Conservation (phyloP, 2,113 vertebrate genomes). For the Hemiprocne comata region DNA sequence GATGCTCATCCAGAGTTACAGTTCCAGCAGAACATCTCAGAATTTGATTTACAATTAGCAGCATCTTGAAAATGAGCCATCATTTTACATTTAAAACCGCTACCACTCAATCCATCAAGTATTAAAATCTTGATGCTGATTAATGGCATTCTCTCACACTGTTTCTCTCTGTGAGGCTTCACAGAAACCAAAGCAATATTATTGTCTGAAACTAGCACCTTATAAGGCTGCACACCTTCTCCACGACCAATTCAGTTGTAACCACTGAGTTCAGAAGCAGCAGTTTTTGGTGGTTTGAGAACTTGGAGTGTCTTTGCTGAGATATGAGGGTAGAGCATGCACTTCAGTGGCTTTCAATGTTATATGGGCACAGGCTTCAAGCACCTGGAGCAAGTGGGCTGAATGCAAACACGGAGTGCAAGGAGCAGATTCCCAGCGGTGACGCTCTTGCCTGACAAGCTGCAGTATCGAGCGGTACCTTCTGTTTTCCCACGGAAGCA, state of each 20-base stretch:
- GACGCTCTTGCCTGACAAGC: background rate
- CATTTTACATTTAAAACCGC: conserved; percentile 51
- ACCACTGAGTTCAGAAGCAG: background rate
- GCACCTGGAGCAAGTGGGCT: background rate
- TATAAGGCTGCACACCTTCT: background rate
- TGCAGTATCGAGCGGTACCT: accelerated
- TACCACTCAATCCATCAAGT: conserved; percentile 52
- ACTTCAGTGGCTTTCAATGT: background rate
- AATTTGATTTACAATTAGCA: conserved; percentile 66
- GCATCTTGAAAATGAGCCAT: conserved; percentile 55
- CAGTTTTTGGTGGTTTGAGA: background rate
- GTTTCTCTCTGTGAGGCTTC: background rate
- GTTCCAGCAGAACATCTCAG: conserved; percentile 34
- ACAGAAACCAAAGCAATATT: background rate
- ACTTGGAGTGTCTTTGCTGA: background rate
- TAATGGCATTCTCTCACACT: background rate
- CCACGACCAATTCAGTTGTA: background rate
- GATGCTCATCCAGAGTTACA: conserved; percentile 38
- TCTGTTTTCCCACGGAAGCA: background rate
- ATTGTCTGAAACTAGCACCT: background rate
- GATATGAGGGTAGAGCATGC: background rate
- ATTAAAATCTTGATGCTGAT: conserved; percentile 59
- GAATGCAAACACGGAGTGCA: background rate
- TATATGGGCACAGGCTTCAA: background rate
- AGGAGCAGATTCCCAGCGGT: background rate